Conservation (phyloP, 2,888 invertebrate species). For the Cryptops parisi region DNA sequence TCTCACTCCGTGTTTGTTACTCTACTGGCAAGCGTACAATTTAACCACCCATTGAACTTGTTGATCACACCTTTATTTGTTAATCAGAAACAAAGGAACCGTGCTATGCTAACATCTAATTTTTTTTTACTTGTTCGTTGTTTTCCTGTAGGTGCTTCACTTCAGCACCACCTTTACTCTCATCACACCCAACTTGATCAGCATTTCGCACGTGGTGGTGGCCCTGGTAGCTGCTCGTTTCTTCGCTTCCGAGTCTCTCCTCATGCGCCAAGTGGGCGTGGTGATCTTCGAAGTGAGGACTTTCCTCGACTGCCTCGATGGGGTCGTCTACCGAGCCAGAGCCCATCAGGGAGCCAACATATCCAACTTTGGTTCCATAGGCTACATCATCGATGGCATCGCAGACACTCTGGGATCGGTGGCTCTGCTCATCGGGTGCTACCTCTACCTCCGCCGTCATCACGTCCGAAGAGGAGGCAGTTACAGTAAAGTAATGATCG, state of each 20-base stretch:
- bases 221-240: slow-evolving; percentile 60
- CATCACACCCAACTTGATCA: slow-evolving; percentile 73
- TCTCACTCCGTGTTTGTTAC: too few relatives aligned
- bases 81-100: too few relatives aligned
- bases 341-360: slow-evolving; percentile 59
- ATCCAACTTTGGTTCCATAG: slow-evolving; percentile 63
- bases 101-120: too few relatives aligned
- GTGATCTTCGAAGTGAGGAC: slow-evolving; percentile 63
- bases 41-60: too few relatives aligned
- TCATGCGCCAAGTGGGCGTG: slow-evolving; percentile 55
- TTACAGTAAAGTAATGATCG: not conserved
- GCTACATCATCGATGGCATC: slow-evolving; percentile 67
- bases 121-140: not conserved
- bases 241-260: slow-evolving; percentile 54
- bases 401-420: slow-evolving; percentile 64
- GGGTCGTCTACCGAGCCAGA: slow-evolving; percentile 63
- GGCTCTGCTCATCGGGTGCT: slow-evolving; percentile 53
- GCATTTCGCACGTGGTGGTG: slow-evolving; percentile 58
- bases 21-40: too few relatives aligned
- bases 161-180: slow-evolving; percentile 41
- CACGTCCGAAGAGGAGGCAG: not conserved
- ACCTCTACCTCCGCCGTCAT: slow-evolving; percentile 6
- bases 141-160: slow-evolving; percentile 37
- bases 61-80: too few relatives aligned
- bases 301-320: slow-evolving; percentile 72